A percentile compares a stretch with the other conserved stretches of the same genome.
These are phyloP conservation scores for Petrosia ficiformis DNA, from an alignment of 37 sponge, comb jelly and placozoan genomes.

Conservation along the genomic window DNA sequence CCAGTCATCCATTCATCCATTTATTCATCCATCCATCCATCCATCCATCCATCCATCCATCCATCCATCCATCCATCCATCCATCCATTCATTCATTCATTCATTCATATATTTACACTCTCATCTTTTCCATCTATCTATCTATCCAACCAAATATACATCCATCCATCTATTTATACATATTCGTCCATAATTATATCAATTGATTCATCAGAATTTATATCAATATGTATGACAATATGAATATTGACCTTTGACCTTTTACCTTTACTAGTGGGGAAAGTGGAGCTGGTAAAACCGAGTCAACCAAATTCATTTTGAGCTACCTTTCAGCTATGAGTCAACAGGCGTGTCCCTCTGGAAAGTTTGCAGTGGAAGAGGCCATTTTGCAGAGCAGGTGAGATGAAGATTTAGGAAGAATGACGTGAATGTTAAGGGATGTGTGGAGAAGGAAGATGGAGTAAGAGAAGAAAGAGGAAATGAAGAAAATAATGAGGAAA, in stretches of 20 bases:
- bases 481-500: too few species aligned
- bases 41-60: too few species aligned
- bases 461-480: too few species aligned
- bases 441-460: too few species aligned
- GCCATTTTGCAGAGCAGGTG: conserved; percentile 92
- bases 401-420: not conserved
- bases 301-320: conserved; percentile 96
- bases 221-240: not conserved
- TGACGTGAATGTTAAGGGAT: too few species aligned
- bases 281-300: conserved; percentile 98
- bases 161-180: too few species aligned
- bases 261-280: conserved; percentile 77
- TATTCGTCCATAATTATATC: not conserved
- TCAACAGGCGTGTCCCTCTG: conserved; percentile 32
- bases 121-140: not conserved
- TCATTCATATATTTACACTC: not conserved
- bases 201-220: conserved; percentile 5
- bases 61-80: too few species aligned
- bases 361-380: conserved; percentile 53
- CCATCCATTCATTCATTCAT: too few species aligned
- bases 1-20: too few species aligned
- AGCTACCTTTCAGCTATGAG: conserved; percentile 89
- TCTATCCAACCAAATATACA: not conserved
- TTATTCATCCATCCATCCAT: too few species aligned
- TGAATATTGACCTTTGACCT: not conserved